Base-by-base conservation (phyloP, 2,113 vertebrate species). In the Muscicapa adusta region DNA sequence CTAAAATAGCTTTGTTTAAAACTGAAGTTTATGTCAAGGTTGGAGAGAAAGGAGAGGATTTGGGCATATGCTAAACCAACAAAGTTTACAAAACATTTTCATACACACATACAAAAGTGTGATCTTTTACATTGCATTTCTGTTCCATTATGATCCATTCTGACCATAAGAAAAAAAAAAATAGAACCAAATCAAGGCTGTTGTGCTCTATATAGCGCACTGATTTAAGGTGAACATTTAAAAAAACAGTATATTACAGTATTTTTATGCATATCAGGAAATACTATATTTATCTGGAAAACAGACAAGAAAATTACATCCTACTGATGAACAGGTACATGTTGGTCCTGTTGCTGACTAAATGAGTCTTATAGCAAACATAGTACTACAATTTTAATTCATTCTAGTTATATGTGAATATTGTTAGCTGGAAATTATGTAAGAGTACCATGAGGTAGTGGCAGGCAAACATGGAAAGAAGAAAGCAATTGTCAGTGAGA, bases 41-140 rank as follows among this genome's bases (percentile, higher is more conserved):
- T 56, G 23, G 18, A 43, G 33, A 54, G 5, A 31, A 16, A 76
- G 4, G 5, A 6, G 14, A 38, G 14, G 28, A 50, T 87, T 91
- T 71, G 38, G 1, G 1, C 7, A 19, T 25, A 17, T 66, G 13
- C 12, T 62, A 48, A 83, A 43, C 0, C 25, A 79, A 31, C 10
- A 14, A 88, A 33, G 0, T 66, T 50, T 62, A n/a, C 20, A 51
- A 57, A 34, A 50, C 16, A 10, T 6, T 61, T 72, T 75, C 25
- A 63, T 34, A 3, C 2, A 38, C 16, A 5, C 12, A 75, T 45
- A 6, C 1, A 62, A 34, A 9, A 3, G 0, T 29, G 24, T 19
- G 18, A 24, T 40, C 12, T 42, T 75, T 34, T 38, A 33, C 18
- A 28, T 3, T n/a, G 19, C 56, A 5, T 56, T 23, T 45, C n/a